A percentile compares a stretch with the other conserved stretches of the same genome.
Conservation (phyloP, 2,888 invertebrate genomes). For the Halocaridina rubra region DNA sequence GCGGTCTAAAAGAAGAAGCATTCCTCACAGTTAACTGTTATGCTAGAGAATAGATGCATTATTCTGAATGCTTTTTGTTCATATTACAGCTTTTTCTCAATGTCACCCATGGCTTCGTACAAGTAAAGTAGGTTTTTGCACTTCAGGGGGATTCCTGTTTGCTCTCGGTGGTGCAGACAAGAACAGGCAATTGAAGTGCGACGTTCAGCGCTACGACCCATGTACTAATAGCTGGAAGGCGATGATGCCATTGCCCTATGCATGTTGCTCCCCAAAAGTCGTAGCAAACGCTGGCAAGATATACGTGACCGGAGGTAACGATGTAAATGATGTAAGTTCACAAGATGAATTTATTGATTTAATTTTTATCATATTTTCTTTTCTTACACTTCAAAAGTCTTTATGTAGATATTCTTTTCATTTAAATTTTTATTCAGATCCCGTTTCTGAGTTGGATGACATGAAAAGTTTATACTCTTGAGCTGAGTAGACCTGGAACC, state of each 20-base stretch:
- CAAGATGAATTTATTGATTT: background rate
- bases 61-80: too few species aligned
- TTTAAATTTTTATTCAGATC: too few species aligned
- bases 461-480: too few species aligned
- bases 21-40: too few species aligned
- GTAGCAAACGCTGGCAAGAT: constrained; percentile 38
- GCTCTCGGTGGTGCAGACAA: constrained; percentile 33
- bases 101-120: too few species aligned
- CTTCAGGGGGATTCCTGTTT: constrained; percentile 39
- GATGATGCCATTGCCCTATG: constrained; percentile 34
- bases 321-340: constrained; percentile 30
- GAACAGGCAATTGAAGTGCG: background rate
- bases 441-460: too few species aligned
- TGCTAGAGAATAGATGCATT: too few species aligned
- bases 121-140: too few species aligned
- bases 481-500: too few species aligned
- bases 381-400: background rate
- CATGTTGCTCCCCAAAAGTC: constrained; percentile 26
- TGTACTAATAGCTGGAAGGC: constrained; percentile 33
- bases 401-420: too few species aligned
- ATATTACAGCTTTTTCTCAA: too few species aligned
- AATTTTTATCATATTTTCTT: background rate
- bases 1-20: too few species aligned
- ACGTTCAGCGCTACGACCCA: constrained; percentile 41
- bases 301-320: constrained; percentile 26